These are phyloP conservation scores for Myotis findleyi DNA, from an alignment of 2,797 vertebrate genomes.

Conservation along the genomic window DNA sequence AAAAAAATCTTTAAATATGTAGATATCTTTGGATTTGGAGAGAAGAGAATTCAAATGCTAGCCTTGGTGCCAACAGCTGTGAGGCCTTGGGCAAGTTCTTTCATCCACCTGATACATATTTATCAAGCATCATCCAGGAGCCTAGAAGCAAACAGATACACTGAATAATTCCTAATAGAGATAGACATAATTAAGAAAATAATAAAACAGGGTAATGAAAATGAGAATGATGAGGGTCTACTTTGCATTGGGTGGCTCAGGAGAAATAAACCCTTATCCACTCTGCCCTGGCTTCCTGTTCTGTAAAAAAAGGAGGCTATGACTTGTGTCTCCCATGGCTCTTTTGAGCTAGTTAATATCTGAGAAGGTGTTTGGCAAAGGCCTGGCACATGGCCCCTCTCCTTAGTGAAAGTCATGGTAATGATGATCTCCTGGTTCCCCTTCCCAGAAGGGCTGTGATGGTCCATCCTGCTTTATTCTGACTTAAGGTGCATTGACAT, in stretches of 20 bases:
- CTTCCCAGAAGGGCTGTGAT: no score
- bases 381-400: not conserved
- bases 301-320: not conserved
- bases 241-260: not conserved
- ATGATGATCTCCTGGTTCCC: not conserved
- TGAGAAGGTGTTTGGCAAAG: not conserved
- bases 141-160: not conserved
- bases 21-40: not conserved
- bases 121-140: not conserved
- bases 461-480: not conserved
- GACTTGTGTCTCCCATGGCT: not conserved
- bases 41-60: constrained; percentile 27
- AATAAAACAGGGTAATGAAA: not conserved
- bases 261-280: not conserved
- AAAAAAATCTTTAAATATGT: not conserved
- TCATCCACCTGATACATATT: not conserved
- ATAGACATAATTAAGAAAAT: not conserved
- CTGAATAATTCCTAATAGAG: not conserved
- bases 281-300: not conserved
- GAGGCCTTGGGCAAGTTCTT: not conserved
- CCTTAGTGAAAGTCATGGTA: no score
- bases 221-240: not conserved
- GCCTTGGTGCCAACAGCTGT: not conserved
- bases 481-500: not conserved
- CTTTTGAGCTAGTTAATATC: not conserved